These are phyloP conservation scores for Petrocephalus microphthalmus DNA, from an alignment of 2,113 vertebrate genomes.

Conservation along the genomic window DNA sequence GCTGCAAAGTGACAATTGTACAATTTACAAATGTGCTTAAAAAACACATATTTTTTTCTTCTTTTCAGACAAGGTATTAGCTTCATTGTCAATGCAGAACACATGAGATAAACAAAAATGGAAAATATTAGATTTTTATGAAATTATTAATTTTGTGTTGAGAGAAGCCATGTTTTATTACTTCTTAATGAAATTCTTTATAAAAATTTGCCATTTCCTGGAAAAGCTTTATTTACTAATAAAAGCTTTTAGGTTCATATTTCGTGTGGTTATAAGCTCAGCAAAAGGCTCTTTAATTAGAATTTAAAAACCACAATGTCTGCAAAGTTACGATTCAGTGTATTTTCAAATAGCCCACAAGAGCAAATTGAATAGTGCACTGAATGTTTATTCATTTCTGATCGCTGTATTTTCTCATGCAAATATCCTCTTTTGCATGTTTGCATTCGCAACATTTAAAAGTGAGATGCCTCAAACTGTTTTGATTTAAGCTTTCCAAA, in stretches of 20 bases:
- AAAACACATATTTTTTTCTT: background rate
- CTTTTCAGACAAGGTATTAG: background rate
- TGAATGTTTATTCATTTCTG: background rate
- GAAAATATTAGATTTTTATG: background rate
- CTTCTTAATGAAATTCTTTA: background rate
- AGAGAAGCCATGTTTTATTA: background rate
- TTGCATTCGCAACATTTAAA: background rate
- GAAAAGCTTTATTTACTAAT: background rate
- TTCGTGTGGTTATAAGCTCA: background rate
- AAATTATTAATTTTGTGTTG: background rate
- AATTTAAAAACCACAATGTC: background rate
- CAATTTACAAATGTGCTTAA: background rate
- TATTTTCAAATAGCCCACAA: background rate
- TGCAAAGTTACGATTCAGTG: background rate
- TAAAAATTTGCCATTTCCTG: background rate
- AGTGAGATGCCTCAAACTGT: background rate
- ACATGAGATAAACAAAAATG: background rate
- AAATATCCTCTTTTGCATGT: background rate
- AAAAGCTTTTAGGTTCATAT: background rate
- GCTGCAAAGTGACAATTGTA: background rate
- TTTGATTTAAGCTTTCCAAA: background rate
- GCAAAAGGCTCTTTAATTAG: background rate
- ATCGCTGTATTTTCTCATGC: background rate
- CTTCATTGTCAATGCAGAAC: background rate
- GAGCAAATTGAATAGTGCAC: background rate